Evolutionary conservation across 2,888 invertebrate species (phyloP).

Genomic region (Ceramica pisi): DNA sequence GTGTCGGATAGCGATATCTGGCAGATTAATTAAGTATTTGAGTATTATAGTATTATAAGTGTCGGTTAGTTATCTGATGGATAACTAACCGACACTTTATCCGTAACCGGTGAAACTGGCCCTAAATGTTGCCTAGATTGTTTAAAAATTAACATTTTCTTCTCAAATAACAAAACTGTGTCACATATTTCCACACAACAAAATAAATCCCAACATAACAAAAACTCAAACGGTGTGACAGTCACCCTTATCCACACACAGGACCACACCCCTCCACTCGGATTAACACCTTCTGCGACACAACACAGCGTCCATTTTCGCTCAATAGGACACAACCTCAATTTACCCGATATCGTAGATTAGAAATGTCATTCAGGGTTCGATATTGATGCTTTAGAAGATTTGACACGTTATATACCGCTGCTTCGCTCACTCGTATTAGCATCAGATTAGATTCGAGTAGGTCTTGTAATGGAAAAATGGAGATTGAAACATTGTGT

Average conservation of each 20-base stretch:
- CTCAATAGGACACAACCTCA: constrained; percentile 42
- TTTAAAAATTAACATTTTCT: too few relatives aligned
- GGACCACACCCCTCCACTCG: neutral
- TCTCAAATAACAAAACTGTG: too few relatives aligned
- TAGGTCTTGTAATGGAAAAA: constrained; percentile 35
- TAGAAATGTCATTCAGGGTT: constrained; percentile 67
- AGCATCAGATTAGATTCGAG: constrained; percentile 47
- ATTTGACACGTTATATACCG: constrained; percentile 64
- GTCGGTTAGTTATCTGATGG: too few relatives aligned
- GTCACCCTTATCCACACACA: constrained; percentile 30
- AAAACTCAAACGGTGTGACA: constrained; percentile 58
- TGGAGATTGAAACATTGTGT: constrained; percentile 24
- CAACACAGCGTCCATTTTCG: constrained; percentile 40
- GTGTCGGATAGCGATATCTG: too few relatives aligned
- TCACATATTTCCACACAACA: neutral
- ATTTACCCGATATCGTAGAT: constrained; percentile 66
- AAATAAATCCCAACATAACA: neutral
- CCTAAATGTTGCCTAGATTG: too few relatives aligned
- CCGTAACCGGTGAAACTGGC: too few relatives aligned
- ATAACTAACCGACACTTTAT: too few relatives aligned
- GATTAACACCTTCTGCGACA: constrained; percentile 29
- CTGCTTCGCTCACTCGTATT: constrained; percentile 51
- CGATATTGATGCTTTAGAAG: constrained; percentile 68
- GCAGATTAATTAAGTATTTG: too few relatives aligned
- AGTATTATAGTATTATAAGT: too few relatives aligned